Evolutionary conservation across 2,888 invertebrate genomes (phyloP).

Genomic region (Sympetrum striolatum): DNA sequence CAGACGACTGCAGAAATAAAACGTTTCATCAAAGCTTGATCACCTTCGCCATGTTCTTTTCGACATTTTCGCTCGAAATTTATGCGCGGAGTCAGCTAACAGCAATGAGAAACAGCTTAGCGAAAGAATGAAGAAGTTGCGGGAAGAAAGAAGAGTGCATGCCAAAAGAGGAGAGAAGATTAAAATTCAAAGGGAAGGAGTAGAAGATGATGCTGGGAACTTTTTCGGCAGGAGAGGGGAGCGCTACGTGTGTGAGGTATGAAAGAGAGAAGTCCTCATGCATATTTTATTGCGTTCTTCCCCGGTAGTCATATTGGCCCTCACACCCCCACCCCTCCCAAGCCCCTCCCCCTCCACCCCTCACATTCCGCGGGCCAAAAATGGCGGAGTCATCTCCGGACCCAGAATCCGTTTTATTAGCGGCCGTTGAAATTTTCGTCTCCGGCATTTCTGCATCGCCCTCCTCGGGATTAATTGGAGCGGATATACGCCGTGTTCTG

Average conservation of each 20-base stretch:
- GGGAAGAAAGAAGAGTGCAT: not conserved
- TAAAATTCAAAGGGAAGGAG: constrained; percentile 24
- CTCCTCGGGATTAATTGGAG: not conserved
- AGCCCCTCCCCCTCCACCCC: not conserved
- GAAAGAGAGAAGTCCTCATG: constrained; percentile 17
- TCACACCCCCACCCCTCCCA: not conserved
- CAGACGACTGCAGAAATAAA: too few relatives aligned
- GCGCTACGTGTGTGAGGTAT: not conserved
- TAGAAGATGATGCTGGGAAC: not conserved
- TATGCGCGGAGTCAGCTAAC: too few relatives aligned
- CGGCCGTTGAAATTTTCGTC: not conserved
- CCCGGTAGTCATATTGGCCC: constrained; percentile 31
- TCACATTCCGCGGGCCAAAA: not conserved
- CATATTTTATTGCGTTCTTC: constrained; percentile 42
- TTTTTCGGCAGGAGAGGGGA: not conserved
- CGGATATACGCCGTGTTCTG: not conserved
- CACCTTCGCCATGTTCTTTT: too few relatives aligned
- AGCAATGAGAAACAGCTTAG: not conserved
- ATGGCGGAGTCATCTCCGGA: constrained; percentile 25
- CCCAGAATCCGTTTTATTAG: constrained; percentile 17
- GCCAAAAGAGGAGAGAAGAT: not conserved
- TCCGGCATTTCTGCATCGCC: not conserved
- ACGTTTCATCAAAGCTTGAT: too few relatives aligned
- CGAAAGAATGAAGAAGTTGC: not conserved
- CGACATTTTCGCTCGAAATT: not conserved